Conservation (phyloP, 92 coral and sea anemone species). For the Bergia sp. region DNA sequence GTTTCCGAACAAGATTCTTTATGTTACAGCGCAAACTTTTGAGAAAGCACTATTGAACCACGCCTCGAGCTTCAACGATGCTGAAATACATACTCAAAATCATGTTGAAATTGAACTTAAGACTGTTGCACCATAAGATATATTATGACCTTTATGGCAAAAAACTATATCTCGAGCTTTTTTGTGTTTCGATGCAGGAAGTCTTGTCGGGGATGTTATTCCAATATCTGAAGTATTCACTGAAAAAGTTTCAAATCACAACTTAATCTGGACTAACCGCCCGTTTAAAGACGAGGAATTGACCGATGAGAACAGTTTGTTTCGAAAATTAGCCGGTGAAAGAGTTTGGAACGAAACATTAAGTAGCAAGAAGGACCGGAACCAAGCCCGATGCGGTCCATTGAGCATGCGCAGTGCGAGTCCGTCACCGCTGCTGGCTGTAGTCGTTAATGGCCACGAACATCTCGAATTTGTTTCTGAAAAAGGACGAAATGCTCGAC, state of each 20-base stretch:
- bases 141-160: not conserved
- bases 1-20: too few species aligned
- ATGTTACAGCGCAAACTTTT: too few species aligned
- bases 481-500: not conserved
- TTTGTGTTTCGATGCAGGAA: not conserved
- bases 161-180: too few species aligned
- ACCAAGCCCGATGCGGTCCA: conserved; percentile 43
- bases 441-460: conserved; percentile 60
- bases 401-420: conserved; percentile 28
- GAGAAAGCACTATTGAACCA: too few species aligned
- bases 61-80: too few species aligned
- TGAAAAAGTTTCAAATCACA: not conserved
- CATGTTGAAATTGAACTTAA: not conserved
- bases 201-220: not conserved
- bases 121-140: too few species aligned
- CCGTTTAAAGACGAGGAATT: not conserved
- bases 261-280: not conserved
- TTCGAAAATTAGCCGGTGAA: not conserved
- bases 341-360: not conserved
- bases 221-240: not conserved
- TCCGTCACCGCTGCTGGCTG: not conserved
- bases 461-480: conserved; percentile 55
- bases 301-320: not conserved
- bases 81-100: too few species aligned
- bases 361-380: not conserved